Evolutionary conservation across 2,113 vertebrate genomes (phyloP).

Genomic region (Barnardius zonarius): DNA sequence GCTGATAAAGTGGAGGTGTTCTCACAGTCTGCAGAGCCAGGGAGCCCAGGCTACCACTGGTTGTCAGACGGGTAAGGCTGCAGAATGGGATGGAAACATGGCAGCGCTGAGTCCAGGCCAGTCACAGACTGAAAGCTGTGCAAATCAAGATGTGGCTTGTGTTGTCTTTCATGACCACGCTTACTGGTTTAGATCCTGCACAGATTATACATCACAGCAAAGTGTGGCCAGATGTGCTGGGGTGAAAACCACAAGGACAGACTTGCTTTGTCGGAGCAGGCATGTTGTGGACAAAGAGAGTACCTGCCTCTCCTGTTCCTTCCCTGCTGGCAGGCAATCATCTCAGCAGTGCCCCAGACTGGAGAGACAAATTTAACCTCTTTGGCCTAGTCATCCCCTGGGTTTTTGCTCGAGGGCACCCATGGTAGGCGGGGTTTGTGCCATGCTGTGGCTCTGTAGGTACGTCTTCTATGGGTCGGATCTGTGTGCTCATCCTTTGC

Average conservation of each 20-base stretch:
- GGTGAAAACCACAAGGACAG: neutral
- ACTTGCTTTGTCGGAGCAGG: neutral
- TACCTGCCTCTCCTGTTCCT: neutral
- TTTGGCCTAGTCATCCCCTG: neutral
- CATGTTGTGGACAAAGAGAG: neutral
- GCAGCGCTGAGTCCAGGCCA: neutral
- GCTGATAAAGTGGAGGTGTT: slow-evolving; percentile 90
- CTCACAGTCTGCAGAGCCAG: slow-evolving; percentile 76
- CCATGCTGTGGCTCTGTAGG: neutral
- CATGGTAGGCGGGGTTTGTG: neutral
- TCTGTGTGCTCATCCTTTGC: neutral
- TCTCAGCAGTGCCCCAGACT: neutral
- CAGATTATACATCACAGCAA: neutral
- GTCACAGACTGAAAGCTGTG: neutral
- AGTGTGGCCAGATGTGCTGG: neutral
- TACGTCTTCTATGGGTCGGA: neutral
- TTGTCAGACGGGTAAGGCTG: slow-evolving; percentile 89
- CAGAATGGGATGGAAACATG: neutral
- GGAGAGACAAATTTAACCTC: neutral
- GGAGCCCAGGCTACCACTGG: slow-evolving; percentile 86
- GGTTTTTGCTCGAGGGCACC: neutral
- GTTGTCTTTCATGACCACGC: neutral
- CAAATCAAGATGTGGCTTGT: neutral
- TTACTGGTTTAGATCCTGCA: neutral
- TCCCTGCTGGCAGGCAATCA: neutral